Evolutionary conservation across 1,140 invertebrate species (phyloP), one percentile per base, ranked within the genome.

Genomic region (Saccostrea cuccullata): DNA sequence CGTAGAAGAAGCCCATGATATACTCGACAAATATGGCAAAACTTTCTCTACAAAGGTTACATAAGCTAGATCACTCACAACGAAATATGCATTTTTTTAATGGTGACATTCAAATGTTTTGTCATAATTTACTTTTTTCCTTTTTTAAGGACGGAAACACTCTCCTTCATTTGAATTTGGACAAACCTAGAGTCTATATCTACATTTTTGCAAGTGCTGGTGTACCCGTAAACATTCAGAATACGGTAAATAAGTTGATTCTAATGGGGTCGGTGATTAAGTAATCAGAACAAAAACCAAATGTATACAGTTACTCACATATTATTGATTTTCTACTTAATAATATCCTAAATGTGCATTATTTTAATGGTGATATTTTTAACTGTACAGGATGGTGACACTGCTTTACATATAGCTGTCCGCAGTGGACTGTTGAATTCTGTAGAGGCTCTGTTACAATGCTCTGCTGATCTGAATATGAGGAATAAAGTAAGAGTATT

Each of bases 141-240:
- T 8, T 56, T 86, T 88, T 88, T 85, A 91, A 93, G 92, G 88
- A 91, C 55, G 91, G 92, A 47, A 90, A 89, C 70, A 92, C 92
- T 1, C 85, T 92, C 47, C 88, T 93, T 26, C 92, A 93, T 87
- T 70, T 85, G 23, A 88, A 86, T 70, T 84, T 91, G 20, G 82
- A 55, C 13, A 90, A 90, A 73, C 87, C 87, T 2, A 86, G 88
- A 36, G 88, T 90, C 2, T 90, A 90, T 55, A 82, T 92, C 13
- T 92, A 91, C 58, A 90, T 92, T 6, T 90, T 91, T 84, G 92
- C 90, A 15, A 89, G 73, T 88, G 87, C 82, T 55, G 91, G 91
- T 17, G 90, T 93, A 60, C 92, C 91, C 13, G 88, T 93, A 17
- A 93, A 93, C 85, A 87, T 92, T 23, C 92, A 93, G 84, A 93